Percentiles rank a stretch among this genome's conserved stretches.
Evolutionary conservation across 2,113 vertebrate genomes (phyloP).

Genomic region (Choloepus hoffmanni): DNA sequence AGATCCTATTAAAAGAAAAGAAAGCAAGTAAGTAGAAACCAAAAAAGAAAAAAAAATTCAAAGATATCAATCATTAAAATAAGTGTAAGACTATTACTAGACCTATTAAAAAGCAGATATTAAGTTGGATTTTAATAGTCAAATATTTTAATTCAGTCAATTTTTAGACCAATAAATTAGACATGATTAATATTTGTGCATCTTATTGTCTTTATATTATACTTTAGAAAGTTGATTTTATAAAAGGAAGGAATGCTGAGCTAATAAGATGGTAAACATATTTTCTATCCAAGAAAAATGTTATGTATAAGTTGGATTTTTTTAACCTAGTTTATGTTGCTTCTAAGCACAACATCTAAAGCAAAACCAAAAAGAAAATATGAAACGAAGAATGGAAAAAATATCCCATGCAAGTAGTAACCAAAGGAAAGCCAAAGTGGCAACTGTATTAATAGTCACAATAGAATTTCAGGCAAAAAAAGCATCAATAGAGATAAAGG

Average conservation of each 20-base stretch:
- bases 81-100: neutral
- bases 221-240: too few species aligned
- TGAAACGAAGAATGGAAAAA: constrained; percentile 2
- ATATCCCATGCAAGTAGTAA: neutral
- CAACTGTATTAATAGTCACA: neutral
- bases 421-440: neutral
- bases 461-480: neutral
- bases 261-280: too few species aligned
- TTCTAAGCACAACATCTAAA: neutral
- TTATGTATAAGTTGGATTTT: neutral
- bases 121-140: neutral
- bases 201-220: too few species aligned
- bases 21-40: neutral
- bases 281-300: too few species aligned
- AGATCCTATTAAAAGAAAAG: neutral
- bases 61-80: neutral
- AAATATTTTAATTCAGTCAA: neutral
- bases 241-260: too few species aligned
- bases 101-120: neutral
- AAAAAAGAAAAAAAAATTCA: neutral
- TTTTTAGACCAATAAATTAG: neutral
- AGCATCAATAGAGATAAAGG: neutral
- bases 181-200: too few species aligned
- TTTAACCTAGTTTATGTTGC: neutral
- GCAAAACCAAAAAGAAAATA: neutral